phyloP scores from a whole-genome alignment of 2,888 invertebrate genomes.

The Drosophila flavopinicola region DNA sequence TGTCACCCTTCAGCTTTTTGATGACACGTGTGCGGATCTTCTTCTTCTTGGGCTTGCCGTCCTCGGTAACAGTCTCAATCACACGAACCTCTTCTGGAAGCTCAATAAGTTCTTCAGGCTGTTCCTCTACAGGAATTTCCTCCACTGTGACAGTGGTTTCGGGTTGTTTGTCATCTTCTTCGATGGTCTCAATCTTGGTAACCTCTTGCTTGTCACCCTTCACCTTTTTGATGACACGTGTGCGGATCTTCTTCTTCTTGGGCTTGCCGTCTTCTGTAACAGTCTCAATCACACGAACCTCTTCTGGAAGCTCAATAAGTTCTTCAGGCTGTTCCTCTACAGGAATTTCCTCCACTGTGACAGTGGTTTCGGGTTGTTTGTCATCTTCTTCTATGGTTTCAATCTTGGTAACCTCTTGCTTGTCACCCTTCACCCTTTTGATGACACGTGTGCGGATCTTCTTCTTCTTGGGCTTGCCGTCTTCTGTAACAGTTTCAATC shows the following conservation, averaged over 20 bases:
- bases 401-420: constrained; percentile 58
- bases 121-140: constrained; percentile 30
- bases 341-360: constrained; percentile 48
- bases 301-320: constrained; percentile 54
- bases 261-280: constrained; percentile 56
- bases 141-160: constrained; percentile 41
- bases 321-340: constrained; percentile 30
- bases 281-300: constrained; percentile 50
- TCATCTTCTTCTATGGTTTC: constrained; percentile 60
- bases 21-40: constrained; percentile 63
- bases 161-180: constrained; percentile 49
- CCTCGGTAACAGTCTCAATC: constrained; percentile 45
- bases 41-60: constrained; percentile 57
- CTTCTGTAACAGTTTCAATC: constrained; percentile 31
- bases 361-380: constrained; percentile 47
- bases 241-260: constrained; percentile 59
- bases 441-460: constrained; percentile 56
- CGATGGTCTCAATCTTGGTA: constrained; percentile 61
- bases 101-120: constrained; percentile 37
- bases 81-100: constrained; percentile 55
- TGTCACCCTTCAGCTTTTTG: constrained; percentile 62
- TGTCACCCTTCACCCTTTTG: constrained; percentile 52
- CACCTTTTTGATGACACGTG: constrained; percentile 59
- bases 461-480: constrained; percentile 46
- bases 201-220: constrained; percentile 63